Conservation (phyloP, 1,140 invertebrate genomes). For the Aleiodes sp. region DNA sequence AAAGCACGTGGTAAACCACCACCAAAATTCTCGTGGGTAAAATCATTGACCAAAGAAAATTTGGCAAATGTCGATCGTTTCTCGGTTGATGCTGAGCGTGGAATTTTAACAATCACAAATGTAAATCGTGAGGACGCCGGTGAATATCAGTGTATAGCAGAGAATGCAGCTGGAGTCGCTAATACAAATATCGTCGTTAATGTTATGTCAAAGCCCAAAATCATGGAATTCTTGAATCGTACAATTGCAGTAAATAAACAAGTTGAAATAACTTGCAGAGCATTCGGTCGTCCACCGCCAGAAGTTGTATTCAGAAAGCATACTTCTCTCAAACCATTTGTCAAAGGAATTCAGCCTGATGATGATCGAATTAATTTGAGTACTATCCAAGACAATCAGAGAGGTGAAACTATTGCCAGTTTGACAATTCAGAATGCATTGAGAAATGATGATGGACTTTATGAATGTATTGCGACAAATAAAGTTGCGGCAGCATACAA, state of each 20-base stretch:
- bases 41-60: conserved; percentile 72
- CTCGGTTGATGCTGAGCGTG: conserved; percentile 75
- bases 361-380: conserved; percentile 73
- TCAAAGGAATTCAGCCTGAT: conserved; percentile 69
- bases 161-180: conserved; percentile 79
- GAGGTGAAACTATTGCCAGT: conserved; percentile 71
- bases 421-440: conserved; percentile 66
- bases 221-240: conserved; percentile 80
- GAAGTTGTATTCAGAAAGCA: conserved; percentile 77
- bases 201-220: conserved; percentile 81
- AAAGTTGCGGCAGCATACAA: conserved; percentile 76
- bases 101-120: conserved; percentile 77
- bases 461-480: conserved; percentile 87
- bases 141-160: conserved; percentile 83
- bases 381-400: conserved; percentile 67
- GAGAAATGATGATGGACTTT: conserved; percentile 81
- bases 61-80: conserved; percentile 77
- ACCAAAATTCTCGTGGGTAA: conserved; percentile 84
- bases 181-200: conserved; percentile 71
- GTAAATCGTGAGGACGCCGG: conserved; percentile 82
- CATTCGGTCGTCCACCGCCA: conserved; percentile 80
- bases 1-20: conserved; percentile 83
- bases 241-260: conserved; percentile 73
- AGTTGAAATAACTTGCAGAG: conserved; percentile 77
- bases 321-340: conserved; percentile 68